Evolutionary conservation across 2,888 invertebrate genomes (phyloP).

Genomic region (Sarcophaga carnaria): DNA sequence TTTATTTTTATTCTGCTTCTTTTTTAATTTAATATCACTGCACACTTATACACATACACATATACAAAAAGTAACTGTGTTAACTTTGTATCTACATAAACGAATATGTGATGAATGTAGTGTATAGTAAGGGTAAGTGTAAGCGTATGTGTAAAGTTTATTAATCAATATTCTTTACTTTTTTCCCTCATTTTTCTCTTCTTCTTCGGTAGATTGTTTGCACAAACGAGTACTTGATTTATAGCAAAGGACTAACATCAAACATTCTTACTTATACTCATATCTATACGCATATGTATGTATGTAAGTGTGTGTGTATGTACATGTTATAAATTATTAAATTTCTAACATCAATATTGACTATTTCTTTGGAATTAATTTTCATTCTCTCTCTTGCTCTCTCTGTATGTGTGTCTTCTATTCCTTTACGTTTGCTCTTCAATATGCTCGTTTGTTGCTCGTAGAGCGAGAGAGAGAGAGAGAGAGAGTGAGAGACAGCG

Average conservation of each 20-base stretch:
- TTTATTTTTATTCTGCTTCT: neutral
- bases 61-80: slow-evolving; percentile 20
- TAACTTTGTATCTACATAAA: slow-evolving; percentile 11
- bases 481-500: neutral
- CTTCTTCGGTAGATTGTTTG: neutral
- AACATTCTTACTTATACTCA: no score
- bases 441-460: neutral
- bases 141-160: slow-evolving; percentile 28
- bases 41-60: no score
- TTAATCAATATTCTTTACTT: slow-evolving; percentile 60
- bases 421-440: neutral
- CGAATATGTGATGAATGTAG: no score
- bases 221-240: slow-evolving; percentile 34
- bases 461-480: neutral
- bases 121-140: neutral
- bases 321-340: slow-evolving; percentile 58
- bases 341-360: slow-evolving; percentile 67
- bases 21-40: no score
- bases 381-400: slow-evolving; percentile 4
- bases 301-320: no score
- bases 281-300: no score
- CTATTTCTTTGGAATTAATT: slow-evolving; percentile 49
- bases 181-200: neutral
- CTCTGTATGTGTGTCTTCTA: neutral
- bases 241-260: slow-evolving; percentile 10